These are phyloP conservation scores for Acleris sparsana DNA, from an alignment of 2,888 invertebrate species.

Conservation along the genomic window DNA sequence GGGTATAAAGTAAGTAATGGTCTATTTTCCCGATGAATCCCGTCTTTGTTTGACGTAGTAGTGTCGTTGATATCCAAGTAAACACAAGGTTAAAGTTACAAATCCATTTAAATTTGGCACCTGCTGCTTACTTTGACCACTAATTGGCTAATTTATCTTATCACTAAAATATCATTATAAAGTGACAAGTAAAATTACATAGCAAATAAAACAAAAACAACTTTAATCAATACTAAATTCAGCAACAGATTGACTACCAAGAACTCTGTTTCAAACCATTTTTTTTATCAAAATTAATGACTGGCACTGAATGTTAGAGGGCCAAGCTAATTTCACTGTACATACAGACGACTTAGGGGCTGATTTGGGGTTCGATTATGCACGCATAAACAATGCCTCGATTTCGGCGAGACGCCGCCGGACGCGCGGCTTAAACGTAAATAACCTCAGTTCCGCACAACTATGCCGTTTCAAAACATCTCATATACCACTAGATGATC, in stretches of 20 bases:
- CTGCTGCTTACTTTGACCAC: background rate
- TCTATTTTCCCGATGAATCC: background rate
- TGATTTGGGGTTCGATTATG: conserved; percentile 74
- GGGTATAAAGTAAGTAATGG: too few relatives aligned
- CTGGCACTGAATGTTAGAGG: too few relatives aligned
- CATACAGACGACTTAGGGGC: conserved; percentile 58
- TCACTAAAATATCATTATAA: too few relatives aligned
- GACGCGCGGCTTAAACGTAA: conserved; percentile 38
- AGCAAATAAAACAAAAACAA: too few relatives aligned
- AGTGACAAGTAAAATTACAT: too few relatives aligned
- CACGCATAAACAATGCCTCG: conserved; percentile 79
- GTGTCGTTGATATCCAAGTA: background rate
- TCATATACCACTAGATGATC: background rate
- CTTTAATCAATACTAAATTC: too few relatives aligned
- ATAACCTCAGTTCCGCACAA: conserved; percentile 1
- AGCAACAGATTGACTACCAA: too few relatives aligned
- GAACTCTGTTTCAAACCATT: too few relatives aligned
- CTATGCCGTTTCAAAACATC: too few relatives aligned
- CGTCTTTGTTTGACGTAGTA: too few relatives aligned
- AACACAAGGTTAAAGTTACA: background rate
- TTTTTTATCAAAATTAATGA: too few relatives aligned
- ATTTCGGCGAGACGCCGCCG: conserved; percentile 57
- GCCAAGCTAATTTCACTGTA: conserved; percentile 64
- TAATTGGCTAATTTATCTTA: too few relatives aligned
- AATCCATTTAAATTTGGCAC: background rate